phyloP scores from a whole-genome alignment of 2,113 vertebrate species.

The Hypomesus transpacificus region DNA sequence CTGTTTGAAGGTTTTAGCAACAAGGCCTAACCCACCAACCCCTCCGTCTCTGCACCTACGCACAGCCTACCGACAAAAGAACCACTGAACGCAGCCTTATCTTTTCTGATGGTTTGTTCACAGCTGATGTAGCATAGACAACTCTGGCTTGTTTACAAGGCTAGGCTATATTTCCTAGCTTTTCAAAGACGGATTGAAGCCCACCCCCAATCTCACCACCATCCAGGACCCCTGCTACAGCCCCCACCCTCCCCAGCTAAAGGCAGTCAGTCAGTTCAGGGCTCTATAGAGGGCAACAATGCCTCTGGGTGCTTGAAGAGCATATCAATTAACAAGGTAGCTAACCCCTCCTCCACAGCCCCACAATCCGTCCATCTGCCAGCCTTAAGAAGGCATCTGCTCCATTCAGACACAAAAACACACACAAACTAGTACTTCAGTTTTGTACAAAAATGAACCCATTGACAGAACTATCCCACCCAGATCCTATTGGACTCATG shows the following conservation, averaged over 20 bases:
- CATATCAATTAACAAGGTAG: slow-evolving; percentile 57
- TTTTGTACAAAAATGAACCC: no score
- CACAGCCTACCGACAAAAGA: no score
- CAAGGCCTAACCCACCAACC: no score
- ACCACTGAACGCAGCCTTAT: no score
- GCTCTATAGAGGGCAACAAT: slow-evolving; percentile 44
- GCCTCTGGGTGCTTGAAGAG: slow-evolving; percentile 44
- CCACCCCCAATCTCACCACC: slow-evolving; percentile 16
- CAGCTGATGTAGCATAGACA: no score
- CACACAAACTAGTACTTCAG: no score
- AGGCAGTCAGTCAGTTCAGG: slow-evolving; percentile 5
- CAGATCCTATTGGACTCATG: no score
- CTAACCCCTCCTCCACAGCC: slow-evolving; percentile 35
- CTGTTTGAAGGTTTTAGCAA: no score
- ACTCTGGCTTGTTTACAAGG: no score
- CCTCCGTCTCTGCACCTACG: no score
- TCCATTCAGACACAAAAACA: slow-evolving; percentile 34
- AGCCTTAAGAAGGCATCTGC: slow-evolving; percentile 50
- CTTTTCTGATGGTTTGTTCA: no score
- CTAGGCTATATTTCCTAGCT: background rate
- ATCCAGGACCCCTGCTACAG: slow-evolving; percentile 13
- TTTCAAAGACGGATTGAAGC: background rate
- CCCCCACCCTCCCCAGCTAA: background rate
- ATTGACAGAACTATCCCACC: no score
- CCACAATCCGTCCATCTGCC: slow-evolving; percentile 20